Conservation (phyloP, 2,113 vertebrate genomes). For the Menura novaehollandiae region DNA sequence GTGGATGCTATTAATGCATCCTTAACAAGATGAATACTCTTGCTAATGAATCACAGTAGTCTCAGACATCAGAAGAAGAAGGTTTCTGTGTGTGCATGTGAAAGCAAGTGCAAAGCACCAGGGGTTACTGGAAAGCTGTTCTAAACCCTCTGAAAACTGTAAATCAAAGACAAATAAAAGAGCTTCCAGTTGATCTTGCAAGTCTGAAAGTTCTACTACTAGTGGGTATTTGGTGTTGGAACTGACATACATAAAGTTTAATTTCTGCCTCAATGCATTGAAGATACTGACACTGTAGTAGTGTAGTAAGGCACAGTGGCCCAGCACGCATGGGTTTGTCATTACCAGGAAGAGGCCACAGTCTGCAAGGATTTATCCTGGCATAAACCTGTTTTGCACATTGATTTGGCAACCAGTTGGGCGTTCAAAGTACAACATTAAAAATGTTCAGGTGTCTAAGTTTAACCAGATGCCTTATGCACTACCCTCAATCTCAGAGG, state of each 20-base stretch:
- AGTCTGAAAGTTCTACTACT: neutral
- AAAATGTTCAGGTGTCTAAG: neutral
- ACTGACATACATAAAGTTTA: neutral
- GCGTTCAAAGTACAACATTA: neutral
- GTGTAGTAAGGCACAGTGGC: neutral
- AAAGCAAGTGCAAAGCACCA: neutral
- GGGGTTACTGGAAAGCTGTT: neutral
- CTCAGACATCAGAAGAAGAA: neutral
- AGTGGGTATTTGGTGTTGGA: neutral
- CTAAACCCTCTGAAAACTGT: neutral
- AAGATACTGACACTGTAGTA: neutral
- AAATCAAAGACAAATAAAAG: neutral
- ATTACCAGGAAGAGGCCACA: neutral
- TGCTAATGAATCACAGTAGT: neutral
- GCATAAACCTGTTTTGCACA: neutral
- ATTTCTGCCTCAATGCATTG: neutral
- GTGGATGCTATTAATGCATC: slow-evolving; percentile 15
- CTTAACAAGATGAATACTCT: slow-evolving; percentile 14
- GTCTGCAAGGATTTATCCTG: neutral
- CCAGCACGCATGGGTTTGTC: neutral
- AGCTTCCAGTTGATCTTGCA: neutral
- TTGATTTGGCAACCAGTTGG: neutral
- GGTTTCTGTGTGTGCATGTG: neutral
- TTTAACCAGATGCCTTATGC: neutral
- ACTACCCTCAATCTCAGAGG: neutral